A percentile compares a stretch with the other conserved stretches of the same genome.
These are phyloP conservation scores for Megaceryle alcyon DNA, from an alignment of 2,797 vertebrate species.

Conservation along the genomic window DNA sequence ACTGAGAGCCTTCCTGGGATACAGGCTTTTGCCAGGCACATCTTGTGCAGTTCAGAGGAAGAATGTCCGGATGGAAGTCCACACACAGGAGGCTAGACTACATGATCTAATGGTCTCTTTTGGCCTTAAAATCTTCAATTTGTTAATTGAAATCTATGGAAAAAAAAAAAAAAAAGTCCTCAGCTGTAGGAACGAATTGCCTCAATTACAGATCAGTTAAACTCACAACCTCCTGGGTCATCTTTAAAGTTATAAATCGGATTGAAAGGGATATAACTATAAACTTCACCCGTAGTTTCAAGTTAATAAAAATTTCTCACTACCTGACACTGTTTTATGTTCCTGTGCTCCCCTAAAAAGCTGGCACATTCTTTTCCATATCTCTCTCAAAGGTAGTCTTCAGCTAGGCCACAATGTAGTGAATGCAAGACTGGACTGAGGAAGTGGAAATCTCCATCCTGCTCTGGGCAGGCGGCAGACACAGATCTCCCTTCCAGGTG, in stretches of 20 bases:
- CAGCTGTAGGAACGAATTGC: conserved; percentile 1
- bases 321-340: background rate
- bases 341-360: background rate
- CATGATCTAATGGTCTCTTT: conserved; percentile 1
- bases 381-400: background rate
- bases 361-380: background rate
- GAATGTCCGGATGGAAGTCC: background rate
- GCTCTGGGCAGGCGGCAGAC: background rate
- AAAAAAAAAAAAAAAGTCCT: background rate
- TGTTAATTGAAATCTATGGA: background rate
- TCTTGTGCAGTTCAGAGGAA: background rate
- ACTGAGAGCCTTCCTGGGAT: background rate
- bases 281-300: background rate
- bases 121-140: conserved; percentile 15
- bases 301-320: background rate
- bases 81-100: background rate
- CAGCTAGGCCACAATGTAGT: fast-evolving
- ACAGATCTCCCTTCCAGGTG: background rate
- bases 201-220: background rate
- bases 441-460: background rate
- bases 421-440: background rate
- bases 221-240: background rate
- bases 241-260: conserved; percentile 7
- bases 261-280: background rate
- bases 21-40: background rate